Evolutionary conservation across 2,888 invertebrate genomes (phyloP).

Genomic region (Cremastinae sp.): DNA sequence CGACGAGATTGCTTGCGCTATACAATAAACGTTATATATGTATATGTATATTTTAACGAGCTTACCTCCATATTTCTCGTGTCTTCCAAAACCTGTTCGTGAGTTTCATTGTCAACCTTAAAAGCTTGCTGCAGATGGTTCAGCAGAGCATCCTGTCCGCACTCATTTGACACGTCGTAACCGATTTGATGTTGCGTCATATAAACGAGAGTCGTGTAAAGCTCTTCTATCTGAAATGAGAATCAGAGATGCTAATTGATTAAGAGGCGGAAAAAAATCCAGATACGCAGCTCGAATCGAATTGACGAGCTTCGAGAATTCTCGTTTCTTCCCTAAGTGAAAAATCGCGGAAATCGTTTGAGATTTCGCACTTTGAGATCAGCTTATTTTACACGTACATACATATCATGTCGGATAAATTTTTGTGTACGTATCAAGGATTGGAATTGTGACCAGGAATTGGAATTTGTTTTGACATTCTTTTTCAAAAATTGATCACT

Average conservation of each 20-base stretch:
- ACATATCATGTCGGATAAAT: background rate
- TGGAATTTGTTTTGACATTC: too few species aligned
- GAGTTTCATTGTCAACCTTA: constrained; percentile 88
- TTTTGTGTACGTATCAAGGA: too few species aligned
- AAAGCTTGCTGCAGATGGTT: constrained; percentile 91
- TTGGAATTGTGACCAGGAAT: too few species aligned
- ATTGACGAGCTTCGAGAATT: constrained; percentile 15
- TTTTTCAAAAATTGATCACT: too few species aligned
- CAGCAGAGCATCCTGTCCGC: constrained; percentile 86
- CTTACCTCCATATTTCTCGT: constrained; percentile 87
- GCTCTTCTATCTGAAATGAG: constrained; percentile 88
- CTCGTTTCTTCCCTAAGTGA: constrained; percentile 19
- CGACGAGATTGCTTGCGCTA: too few species aligned
- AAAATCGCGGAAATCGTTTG: constrained; percentile 1
- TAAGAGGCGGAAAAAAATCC: constrained; percentile 19
- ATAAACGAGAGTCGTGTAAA: constrained; percentile 91
- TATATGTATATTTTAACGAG: constrained; percentile 22
- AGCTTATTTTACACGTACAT: background rate
- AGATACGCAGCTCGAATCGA: background rate
- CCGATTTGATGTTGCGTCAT: constrained; percentile 93
- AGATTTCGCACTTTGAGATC: constrained; percentile 12
- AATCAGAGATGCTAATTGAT: constrained; percentile 41
- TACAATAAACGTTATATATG: too few species aligned
- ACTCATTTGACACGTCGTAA: constrained; percentile 87
- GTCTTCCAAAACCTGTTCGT: constrained; percentile 86